These are phyloP conservation scores for Drosophila fulvimacula DNA, from an alignment of 2,888 invertebrate species.

Conservation along the genomic window DNA sequence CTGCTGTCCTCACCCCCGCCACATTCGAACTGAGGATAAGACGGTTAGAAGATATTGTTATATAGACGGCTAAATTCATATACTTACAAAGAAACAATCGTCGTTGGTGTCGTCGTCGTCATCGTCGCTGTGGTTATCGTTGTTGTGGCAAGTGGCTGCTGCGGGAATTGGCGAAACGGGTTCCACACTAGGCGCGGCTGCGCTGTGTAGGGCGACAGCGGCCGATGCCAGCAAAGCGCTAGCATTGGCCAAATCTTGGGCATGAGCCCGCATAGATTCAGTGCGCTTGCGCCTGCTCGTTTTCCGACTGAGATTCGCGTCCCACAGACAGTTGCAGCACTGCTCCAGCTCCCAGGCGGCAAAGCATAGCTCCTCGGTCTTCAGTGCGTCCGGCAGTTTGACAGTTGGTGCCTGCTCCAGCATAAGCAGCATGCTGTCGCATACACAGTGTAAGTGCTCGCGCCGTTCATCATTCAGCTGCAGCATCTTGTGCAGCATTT, in stretches of 20 bases:
- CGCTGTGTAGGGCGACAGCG: neutral
- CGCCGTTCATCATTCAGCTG: constrained; percentile 81
- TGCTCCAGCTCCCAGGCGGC: constrained; percentile 87
- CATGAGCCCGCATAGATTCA: constrained; percentile 73
- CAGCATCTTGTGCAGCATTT: constrained; percentile 70
- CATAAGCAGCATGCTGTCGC: constrained; percentile 82
- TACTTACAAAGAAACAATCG: constrained; percentile 77
- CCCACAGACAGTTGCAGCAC: constrained; percentile 89
- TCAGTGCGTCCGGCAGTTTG: constrained; percentile 85
- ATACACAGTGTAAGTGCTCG: constrained; percentile 85
- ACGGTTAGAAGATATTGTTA: neutral
- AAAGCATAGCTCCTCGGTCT: constrained; percentile 87
- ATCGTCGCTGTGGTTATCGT: constrained; percentile 27
- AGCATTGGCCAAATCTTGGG: constrained; percentile 9
- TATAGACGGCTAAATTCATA: neutral
- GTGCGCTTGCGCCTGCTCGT: constrained; percentile 85
- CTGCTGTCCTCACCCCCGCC: constrained; percentile 30
- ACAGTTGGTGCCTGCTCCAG: constrained; percentile 68
- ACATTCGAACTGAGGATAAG: constrained; percentile 31
- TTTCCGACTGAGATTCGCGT: constrained; percentile 81
- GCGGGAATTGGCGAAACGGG: constrained; percentile 1
- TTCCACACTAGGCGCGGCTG: neutral
- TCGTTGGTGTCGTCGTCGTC: constrained; percentile 66
- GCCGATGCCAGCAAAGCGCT: constrained; percentile 4
- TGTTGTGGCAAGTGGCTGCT: constrained; percentile 7